Evolutionary conservation across 2,888 invertebrate species (phyloP).

Genomic region (Microctonus brassicae): DNA sequence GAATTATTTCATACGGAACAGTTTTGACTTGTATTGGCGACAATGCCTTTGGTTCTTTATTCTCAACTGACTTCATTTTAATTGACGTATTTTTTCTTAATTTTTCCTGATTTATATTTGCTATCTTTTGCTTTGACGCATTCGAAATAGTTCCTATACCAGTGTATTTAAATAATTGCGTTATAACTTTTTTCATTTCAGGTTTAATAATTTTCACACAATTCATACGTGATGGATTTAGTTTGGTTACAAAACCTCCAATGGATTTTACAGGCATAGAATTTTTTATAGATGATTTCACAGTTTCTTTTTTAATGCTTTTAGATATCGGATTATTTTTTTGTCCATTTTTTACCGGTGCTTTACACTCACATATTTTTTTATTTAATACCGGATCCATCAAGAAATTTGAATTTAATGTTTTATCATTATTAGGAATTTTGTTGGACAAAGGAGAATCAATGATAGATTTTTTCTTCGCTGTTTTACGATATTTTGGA

Average conservation of each 20-base stretch:
- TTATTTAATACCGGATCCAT: background rate
- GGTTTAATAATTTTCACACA: constrained; percentile 27
- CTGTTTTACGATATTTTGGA: background rate
- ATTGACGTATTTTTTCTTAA: background rate
- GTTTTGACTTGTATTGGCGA: background rate
- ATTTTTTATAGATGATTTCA: background rate
- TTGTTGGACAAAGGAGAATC: background rate
- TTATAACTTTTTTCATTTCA: constrained; percentile 38
- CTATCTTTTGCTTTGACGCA: background rate
- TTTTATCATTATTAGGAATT: background rate
- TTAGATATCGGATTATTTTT: constrained; percentile 6
- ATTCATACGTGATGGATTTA: background rate
- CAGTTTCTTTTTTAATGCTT: constrained; percentile 1
- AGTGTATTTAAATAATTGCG: constrained; percentile 4
- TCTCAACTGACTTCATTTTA: background rate
- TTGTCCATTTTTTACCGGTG: background rate
- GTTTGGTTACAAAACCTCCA: constrained; percentile 24
- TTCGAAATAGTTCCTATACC: background rate
- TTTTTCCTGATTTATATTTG: background rate
- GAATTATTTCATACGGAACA: background rate
- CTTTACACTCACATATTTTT: constrained; percentile 11
- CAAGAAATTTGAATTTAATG: background rate
- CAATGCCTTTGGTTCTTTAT: background rate
- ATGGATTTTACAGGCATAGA: constrained; percentile 9
- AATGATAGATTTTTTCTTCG: constrained; percentile 7